A percentile compares a stretch with the other conserved stretches of the same genome.
phyloP scores from a whole-genome alignment of 1,140 invertebrate genomes.

The Leptoteleia sp. region DNA sequence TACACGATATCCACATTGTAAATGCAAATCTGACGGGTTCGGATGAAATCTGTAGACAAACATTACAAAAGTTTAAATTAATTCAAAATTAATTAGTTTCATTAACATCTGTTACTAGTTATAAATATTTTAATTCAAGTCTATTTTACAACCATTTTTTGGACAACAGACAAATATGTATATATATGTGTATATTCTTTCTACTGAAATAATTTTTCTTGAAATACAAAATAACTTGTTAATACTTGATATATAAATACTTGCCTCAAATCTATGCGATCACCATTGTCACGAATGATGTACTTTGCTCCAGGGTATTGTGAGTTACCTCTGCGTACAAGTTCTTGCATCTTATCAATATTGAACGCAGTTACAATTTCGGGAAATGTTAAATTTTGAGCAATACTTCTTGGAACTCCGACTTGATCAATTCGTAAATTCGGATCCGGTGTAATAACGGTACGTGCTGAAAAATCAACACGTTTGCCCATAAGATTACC shows the following conservation, averaged over 20 bases:
- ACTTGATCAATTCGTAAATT: slow-evolving; percentile 99
- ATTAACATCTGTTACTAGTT: no score
- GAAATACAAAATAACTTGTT: no score
- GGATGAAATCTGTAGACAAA: slow-evolving; percentile 91
- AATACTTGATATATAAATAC: no score
- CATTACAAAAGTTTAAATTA: no score
- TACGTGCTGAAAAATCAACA: slow-evolving; percentile 99
- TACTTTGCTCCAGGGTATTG: slow-evolving; percentile 99
- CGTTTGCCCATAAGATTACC: slow-evolving; percentile 99
- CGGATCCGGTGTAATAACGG: slow-evolving; percentile 99
- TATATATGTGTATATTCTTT: no score
- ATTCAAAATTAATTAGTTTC: no score
- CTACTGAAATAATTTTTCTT: no score
- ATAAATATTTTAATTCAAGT: no score
- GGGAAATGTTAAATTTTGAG: slow-evolving; percentile 99
- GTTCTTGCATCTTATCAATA: slow-evolving; percentile 98
- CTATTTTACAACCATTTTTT: no score
- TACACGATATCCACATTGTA: slow-evolving; percentile 98
- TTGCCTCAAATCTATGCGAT: slow-evolving; percentile 93
- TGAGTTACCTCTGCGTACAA: slow-evolving; percentile 97
- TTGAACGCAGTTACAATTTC: slow-evolving; percentile 99
- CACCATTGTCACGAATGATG: slow-evolving; percentile 98
- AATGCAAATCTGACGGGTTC: slow-evolving; percentile 98
- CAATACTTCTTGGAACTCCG: slow-evolving; percentile 98
- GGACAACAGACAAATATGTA: no score